Percentiles rank a stretch among this genome's conserved stretches.
Conservation (phyloP, 2,888 invertebrate species). For the Philereme transversata region DNA sequence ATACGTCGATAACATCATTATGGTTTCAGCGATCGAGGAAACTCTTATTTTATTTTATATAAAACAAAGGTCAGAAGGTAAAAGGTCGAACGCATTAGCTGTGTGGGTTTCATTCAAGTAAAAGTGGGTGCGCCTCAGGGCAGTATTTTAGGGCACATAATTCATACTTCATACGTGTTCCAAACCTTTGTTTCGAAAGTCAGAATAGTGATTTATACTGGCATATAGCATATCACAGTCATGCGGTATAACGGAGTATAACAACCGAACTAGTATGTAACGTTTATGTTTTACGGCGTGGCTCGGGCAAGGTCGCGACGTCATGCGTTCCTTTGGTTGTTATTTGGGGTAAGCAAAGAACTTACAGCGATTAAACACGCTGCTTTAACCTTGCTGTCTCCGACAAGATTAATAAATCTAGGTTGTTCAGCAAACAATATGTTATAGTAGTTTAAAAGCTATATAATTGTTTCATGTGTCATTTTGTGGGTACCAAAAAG, state of each 20-base stretch:
- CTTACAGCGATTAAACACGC: constrained; percentile 8
- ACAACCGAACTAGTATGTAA: constrained; percentile 35
- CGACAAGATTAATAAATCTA: no score
- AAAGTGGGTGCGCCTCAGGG: constrained; percentile 29
- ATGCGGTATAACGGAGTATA: constrained; percentile 26
- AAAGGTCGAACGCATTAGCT: constrained; percentile 6
- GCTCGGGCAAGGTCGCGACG: constrained; percentile 53
- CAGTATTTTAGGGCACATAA: constrained; percentile 26
- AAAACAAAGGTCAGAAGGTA: constrained; percentile 14
- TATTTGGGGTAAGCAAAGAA: constrained; percentile 39
- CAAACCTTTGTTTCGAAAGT: constrained; percentile 19
- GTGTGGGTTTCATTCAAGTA: constrained; percentile 12
- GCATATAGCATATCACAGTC: constrained; percentile 26
- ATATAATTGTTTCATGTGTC: no score
- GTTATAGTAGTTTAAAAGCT: no score
- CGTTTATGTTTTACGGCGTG: constrained; percentile 45
- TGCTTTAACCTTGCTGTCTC: no score
- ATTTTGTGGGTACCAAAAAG: no score
- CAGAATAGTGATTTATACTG: constrained; percentile 27
- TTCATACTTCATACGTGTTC: constrained; percentile 20
- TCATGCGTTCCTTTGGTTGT: constrained; percentile 60
- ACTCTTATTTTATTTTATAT: background rate
- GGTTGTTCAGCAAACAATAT: no score
- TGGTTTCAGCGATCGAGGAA: background rate
- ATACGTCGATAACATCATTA: background rate